Evolutionary conservation across 2,888 invertebrate species (phyloP).

Genomic region (Tetranychus truncatus): DNA sequence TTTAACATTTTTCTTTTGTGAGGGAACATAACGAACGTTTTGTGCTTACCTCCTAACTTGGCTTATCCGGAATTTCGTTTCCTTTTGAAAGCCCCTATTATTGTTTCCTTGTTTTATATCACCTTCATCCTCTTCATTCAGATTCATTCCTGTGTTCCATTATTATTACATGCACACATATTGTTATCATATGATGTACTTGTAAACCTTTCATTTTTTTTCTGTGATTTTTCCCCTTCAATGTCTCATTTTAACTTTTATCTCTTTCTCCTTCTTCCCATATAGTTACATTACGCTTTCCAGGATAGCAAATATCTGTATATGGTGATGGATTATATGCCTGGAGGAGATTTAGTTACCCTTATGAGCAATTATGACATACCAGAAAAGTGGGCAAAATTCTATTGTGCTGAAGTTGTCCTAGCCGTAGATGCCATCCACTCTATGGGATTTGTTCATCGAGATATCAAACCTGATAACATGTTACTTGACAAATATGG

Average conservation of each 20-base stretch:
- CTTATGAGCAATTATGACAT: conserved; percentile 97
- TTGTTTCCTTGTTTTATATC: background rate
- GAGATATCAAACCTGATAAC: conserved; percentile 55
- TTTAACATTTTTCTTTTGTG: too few relatives aligned
- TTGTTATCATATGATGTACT: background rate
- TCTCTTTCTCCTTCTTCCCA: conserved; percentile 19
- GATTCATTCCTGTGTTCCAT: background rate
- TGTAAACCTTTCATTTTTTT: too few relatives aligned
- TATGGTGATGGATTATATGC: conserved; percentile 99
- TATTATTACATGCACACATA: background rate
- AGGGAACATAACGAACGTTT: background rate
- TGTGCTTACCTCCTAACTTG: background rate
- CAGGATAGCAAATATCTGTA: conserved; percentile 91
- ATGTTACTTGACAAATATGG: conserved; percentile 88
- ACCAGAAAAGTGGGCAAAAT: conserved; percentile 94
- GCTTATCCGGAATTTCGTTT: background rate
- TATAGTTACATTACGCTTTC: conserved; percentile 79
- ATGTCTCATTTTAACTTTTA: background rate
- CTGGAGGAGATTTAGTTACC: conserved; percentile 95
- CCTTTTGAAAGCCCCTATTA: background rate
- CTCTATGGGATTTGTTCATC: conserved; percentile 74
- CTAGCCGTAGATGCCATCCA: conserved; percentile 93
- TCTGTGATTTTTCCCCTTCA: too few relatives aligned
- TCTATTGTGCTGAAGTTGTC: conserved; percentile 94
- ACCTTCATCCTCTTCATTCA: background rate